Percentiles rank a stretch among this genome's conserved stretches.
Conservation (phyloP, 2,113 vertebrate genomes). For the Petrocephalus microphthalmus region DNA sequence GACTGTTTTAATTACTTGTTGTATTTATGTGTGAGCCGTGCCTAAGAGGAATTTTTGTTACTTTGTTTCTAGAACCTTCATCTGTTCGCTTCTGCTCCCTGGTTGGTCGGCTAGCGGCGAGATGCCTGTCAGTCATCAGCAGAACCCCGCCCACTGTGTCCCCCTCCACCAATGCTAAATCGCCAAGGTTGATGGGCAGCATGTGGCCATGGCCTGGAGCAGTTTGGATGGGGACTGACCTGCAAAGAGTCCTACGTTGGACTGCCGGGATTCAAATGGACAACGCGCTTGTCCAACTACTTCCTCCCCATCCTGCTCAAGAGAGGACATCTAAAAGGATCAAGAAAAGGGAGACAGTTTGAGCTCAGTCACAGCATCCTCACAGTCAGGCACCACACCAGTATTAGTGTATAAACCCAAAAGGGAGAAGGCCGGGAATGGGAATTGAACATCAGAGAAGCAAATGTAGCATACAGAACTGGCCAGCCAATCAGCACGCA, state of each 20-base stretch:
- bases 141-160: background rate
- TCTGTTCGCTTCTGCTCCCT: background rate
- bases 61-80: background rate
- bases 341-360: background rate
- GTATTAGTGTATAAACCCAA: background rate
- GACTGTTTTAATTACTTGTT: background rate
- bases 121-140: background rate
- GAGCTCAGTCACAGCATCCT: background rate
- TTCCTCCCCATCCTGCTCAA: constrained; percentile 82
- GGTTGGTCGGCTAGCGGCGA: background rate
- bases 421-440: background rate
- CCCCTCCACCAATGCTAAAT: background rate
- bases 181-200: background rate
- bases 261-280: constrained; percentile 84
- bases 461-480: background rate
- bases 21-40: background rate
- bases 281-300: constrained; percentile 83
- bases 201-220: background rate
- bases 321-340: constrained; percentile 59
- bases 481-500: background rate
- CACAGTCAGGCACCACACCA: background rate
- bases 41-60: background rate
- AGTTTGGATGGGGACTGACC: constrained; percentile 54
- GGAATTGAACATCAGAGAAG: no score
- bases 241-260: constrained; percentile 81